Conservation (phyloP, 2,113 vertebrate genomes). For the Sardina pilchardus region DNA sequence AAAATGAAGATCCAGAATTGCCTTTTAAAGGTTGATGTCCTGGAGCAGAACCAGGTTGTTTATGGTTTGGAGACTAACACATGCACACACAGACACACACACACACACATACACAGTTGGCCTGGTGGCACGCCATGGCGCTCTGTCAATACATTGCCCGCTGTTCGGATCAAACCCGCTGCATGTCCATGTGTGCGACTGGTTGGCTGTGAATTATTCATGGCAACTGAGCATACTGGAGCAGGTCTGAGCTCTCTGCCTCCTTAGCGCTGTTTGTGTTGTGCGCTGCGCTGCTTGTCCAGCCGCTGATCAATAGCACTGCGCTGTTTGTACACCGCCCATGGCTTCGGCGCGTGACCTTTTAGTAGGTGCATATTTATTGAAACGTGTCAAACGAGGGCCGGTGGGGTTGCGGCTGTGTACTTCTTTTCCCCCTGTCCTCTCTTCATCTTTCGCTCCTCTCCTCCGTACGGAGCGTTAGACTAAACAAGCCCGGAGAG, state of each 20-base stretch:
- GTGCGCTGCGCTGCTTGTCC: not conserved
- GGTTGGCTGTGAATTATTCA: not conserved
- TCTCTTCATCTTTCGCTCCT: no score
- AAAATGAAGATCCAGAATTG: not conserved
- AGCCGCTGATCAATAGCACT: not conserved
- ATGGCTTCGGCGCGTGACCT: not conserved
- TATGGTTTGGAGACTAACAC: not conserved
- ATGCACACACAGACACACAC: not conserved
- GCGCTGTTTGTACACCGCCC: not conserved
- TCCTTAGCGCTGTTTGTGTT: not conserved
- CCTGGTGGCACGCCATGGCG: not conserved
- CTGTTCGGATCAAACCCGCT: not conserved
- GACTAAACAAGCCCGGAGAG: not conserved
- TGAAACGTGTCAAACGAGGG: not conserved
- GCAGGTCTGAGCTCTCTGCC: not conserved
- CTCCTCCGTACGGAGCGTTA: not conserved
- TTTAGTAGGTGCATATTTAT: not conserved
- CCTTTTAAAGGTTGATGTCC: not conserved
- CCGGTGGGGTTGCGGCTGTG: not conserved
- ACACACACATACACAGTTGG: not conserved
- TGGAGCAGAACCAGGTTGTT: not conserved
- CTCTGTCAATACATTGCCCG: not conserved
- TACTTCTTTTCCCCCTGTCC: not conserved
- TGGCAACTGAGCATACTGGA: not conserved
- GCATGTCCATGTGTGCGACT: not conserved